Conservation (phyloP, 1,140 invertebrate genomes). For the Aricia agestis region DNA sequence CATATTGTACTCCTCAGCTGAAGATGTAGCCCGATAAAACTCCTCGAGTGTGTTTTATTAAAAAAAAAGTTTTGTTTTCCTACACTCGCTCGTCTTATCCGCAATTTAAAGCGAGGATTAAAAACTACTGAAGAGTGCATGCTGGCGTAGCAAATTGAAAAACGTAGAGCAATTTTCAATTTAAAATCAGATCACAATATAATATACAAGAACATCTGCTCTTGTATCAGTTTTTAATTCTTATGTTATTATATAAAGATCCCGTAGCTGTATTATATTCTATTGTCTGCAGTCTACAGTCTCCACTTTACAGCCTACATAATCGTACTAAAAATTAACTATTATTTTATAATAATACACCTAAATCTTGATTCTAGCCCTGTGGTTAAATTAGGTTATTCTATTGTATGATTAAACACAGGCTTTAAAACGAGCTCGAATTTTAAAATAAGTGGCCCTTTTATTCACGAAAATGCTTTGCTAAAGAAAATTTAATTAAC, state of each 20-base stretch:
- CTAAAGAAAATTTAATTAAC: constrained; percentile 11
- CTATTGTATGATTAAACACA: too few species aligned
- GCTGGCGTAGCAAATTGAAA: neutral
- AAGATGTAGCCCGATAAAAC: constrained; percentile 24
- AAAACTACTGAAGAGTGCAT: neutral
- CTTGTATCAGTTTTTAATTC: neutral
- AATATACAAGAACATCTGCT: neutral
- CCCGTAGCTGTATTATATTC: too few species aligned
- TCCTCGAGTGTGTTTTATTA: constrained; percentile 19
- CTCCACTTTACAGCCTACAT: too few species aligned
- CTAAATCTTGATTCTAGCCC: too few species aligned
- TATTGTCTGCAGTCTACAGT: too few species aligned
- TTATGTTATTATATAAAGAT: too few species aligned
- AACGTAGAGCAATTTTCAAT: neutral
- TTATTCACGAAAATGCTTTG: too few species aligned
- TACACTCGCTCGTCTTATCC: neutral
- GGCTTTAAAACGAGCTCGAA: too few species aligned
- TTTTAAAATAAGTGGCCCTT: too few species aligned
- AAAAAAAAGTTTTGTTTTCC: neutral
- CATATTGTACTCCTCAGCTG: constrained; percentile 25
- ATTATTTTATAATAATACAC: too few species aligned
- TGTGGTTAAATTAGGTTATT: too few species aligned
- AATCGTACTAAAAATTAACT: too few species aligned
- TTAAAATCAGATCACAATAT: neutral
- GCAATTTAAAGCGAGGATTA: neutral